phyloP scores from a whole-genome alignment of 2,888 invertebrate species.

The Drosophila mulleri region DNA sequence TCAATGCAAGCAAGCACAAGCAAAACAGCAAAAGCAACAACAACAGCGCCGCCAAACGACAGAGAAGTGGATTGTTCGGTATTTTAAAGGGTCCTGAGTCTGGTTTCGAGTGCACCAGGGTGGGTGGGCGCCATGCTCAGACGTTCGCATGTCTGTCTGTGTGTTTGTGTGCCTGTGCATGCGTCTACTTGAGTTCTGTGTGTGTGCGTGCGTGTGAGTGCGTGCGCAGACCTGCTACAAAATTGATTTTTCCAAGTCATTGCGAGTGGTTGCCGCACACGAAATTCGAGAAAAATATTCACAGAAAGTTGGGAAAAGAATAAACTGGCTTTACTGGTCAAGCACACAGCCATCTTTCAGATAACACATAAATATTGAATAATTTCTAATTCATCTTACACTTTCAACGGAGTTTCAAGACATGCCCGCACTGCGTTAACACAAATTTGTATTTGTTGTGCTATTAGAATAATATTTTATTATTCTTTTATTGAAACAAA shows the following conservation, averaged over 20 bases:
- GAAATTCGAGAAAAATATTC: slow-evolving; percentile 31
- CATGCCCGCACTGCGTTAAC: slow-evolving; percentile 29
- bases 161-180: slow-evolving; percentile 5
- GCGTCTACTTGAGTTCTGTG: neutral
- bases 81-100: slow-evolving; percentile 32
- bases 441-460: slow-evolving; percentile 6
- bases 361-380: slow-evolving; percentile 9
- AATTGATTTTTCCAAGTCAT: slow-evolving; percentile 79
- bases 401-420: slow-evolving; percentile 21
- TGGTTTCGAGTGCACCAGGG: slow-evolving; percentile 53
- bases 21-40: slow-evolving; percentile 27
- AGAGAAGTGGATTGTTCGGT: slow-evolving; percentile 32
- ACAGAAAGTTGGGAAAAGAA: slow-evolving; percentile 19
- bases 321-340: slow-evolving; percentile 40
- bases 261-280: slow-evolving; percentile 44
- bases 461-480: slow-evolving; percentile 8
- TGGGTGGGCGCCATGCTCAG: slow-evolving; percentile 64
- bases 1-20: slow-evolving; percentile 56
- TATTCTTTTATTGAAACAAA: slow-evolving; percentile 31
- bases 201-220: slow-evolving; percentile 28
- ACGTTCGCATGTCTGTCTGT: slow-evolving; percentile 21
- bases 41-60: slow-evolving; percentile 60
- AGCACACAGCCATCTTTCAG: slow-evolving; percentile 2
- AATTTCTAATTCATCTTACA: slow-evolving; percentile 41
- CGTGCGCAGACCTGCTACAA: slow-evolving; percentile 66